Percentiles rank a stretch among this genome's conserved stretches.
Evolutionary conservation across 2,797 vertebrate genomes (phyloP).

Genomic region (Glossophaga mutica): DNA sequence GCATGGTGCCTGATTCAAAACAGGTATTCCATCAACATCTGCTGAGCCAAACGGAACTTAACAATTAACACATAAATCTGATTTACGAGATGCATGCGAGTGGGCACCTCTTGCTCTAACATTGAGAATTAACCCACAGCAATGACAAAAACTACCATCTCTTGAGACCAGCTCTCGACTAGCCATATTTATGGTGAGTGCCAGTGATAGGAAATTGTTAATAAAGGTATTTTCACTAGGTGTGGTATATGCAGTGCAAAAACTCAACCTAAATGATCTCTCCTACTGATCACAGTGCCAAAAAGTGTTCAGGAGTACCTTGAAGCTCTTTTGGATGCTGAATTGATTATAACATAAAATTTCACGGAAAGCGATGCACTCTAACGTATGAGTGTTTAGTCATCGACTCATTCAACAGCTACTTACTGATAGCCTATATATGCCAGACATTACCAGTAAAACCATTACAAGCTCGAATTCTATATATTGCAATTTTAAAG

Average conservation of each 20-base stretch:
- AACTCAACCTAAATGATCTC: slow-evolving; percentile 26
- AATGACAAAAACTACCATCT: not conserved
- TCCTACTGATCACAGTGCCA: not conserved
- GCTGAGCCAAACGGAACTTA: not conserved
- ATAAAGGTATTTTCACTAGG: not conserved
- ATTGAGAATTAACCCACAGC: not conserved
- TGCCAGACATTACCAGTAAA: not conserved
- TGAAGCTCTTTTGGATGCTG: not conserved
- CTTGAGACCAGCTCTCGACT: not conserved
- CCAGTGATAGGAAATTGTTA: not conserved
- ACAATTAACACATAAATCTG: not conserved
- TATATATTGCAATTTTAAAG: not conserved
- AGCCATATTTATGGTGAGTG: not conserved
- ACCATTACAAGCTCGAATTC: not conserved
- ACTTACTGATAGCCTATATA: not conserved
- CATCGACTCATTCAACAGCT: not conserved
- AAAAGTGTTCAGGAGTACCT: not conserved
- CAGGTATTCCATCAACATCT: not conserved
- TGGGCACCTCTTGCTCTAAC: not conserved
- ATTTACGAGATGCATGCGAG: not conserved
- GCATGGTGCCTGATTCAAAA: not conserved
- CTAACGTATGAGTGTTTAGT: not conserved
- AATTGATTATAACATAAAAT: not conserved
- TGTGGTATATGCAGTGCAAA: not conserved
- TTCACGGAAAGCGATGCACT: not conserved